Percentiles rank a stretch among this genome's conserved stretches.
Conservation (phyloP, 1,140 invertebrate genomes). For the Drosophila sucinea region DNA sequence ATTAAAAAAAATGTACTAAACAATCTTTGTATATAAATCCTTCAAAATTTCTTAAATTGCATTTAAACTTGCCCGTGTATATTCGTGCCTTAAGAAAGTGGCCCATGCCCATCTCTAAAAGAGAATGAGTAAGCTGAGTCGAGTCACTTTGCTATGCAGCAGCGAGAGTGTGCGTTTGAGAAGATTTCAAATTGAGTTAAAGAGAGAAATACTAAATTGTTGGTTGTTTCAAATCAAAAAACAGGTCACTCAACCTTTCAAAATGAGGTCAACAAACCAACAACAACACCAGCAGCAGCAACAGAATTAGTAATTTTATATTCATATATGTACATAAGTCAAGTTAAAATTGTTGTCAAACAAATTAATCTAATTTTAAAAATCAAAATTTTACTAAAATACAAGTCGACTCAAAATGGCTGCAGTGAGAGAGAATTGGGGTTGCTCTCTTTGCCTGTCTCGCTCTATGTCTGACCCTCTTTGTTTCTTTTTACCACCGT, state of each 20-base stretch:
- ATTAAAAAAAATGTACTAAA: no score
- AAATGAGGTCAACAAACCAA: slow-evolving; percentile 76
- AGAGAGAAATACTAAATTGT: slow-evolving; percentile 35
- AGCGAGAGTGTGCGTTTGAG: background rate
- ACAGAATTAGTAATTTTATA: background rate
- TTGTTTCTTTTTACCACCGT: slow-evolving; percentile 29
- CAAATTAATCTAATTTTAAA: slow-evolving; percentile 41
- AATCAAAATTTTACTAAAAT: slow-evolving; percentile 25
- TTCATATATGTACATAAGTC: background rate
- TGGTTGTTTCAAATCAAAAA: slow-evolving; percentile 31
- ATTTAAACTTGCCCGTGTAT: no score
- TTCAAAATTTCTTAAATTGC: no score
- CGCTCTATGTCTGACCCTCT: slow-evolving; percentile 14
- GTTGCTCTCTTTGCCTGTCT: slow-evolving; percentile 2
- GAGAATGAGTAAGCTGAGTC: slow-evolving; percentile 1
- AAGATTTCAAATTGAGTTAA: background rate
- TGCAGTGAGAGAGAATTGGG: slow-evolving; percentile 5
- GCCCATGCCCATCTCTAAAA: no score
- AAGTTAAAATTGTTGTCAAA: slow-evolving; percentile 11
- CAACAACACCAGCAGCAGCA: slow-evolving; percentile 11
- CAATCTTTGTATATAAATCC: no score
- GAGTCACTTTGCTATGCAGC: background rate
- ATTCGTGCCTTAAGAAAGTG: no score
- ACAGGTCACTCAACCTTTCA: slow-evolving; percentile 72
- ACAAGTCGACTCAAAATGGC: slow-evolving; percentile 65